phyloP scores from a whole-genome alignment of 2,888 invertebrate species.

The Myathropa florea region DNA sequence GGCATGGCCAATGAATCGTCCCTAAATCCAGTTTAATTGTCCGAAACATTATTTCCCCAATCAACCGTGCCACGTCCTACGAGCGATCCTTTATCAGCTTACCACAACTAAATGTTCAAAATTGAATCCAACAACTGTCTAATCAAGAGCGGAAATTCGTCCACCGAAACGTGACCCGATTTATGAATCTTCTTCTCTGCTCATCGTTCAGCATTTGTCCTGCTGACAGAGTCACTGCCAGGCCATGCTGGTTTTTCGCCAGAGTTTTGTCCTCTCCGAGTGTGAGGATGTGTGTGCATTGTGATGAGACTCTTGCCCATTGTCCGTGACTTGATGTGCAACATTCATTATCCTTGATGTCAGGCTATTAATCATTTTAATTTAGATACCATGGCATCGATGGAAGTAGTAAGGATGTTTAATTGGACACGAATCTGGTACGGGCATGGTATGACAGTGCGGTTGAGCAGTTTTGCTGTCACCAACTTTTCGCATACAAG shows the following conservation, averaged over 20 bases:
- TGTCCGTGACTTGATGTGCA: conserved; percentile 57
- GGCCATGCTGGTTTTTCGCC: background rate
- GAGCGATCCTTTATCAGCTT: conserved; percentile 1
- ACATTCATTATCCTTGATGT: conserved; percentile 56
- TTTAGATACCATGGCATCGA: conserved; percentile 26
- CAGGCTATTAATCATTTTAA: conserved; percentile 65
- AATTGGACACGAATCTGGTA: conserved; percentile 40
- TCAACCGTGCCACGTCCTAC: background rate
- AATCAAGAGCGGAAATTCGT: conserved; percentile 65
- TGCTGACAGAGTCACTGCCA: background rate
- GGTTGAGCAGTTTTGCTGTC: background rate
- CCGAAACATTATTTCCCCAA: conserved; percentile 24
- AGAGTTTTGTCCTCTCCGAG: conserved; percentile 14
- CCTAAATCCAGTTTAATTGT: conserved; percentile 38
- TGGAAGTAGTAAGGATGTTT: conserved; percentile 32
- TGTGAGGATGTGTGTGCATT: background rate
- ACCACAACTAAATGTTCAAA: conserved; percentile 53
- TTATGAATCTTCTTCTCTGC: conserved; percentile 58
- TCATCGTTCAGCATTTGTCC: conserved; percentile 57
- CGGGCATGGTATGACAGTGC: background rate
- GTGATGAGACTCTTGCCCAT: conserved; percentile 26
- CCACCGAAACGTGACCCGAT: conserved; percentile 63
- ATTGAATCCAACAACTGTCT: conserved; percentile 63
- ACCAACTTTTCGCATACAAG: background rate
- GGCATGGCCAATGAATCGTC: background rate